Percentiles rank a stretch among this genome's conserved stretches.
phyloP scores from a whole-genome alignment of 1,140 invertebrate species.

The Halesus radiatus region DNA sequence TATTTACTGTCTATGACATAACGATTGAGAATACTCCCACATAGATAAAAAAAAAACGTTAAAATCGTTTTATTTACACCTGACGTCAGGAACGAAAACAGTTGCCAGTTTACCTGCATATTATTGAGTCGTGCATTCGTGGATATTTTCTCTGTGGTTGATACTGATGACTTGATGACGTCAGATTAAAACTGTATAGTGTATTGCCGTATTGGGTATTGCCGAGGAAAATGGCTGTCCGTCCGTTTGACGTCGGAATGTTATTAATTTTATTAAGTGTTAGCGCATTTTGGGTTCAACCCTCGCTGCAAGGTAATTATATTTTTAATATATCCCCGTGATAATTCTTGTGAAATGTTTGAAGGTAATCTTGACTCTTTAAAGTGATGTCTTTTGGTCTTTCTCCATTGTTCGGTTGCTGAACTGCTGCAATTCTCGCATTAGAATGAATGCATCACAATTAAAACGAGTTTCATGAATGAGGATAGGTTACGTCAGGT shows the following conservation, averaged over 20 bases:
- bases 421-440: neutral
- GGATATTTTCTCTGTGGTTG: neutral
- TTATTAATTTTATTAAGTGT: constrained; percentile 17
- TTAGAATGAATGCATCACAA: neutral
- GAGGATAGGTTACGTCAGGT: neutral
- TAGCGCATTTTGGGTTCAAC: neutral
- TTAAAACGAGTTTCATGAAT: neutral
- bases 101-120: too few relatives aligned
- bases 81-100: too few relatives aligned
- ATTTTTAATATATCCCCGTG: neutral
- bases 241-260: neutral
- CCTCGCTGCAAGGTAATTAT: constrained; percentile 21
- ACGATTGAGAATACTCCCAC: too few relatives aligned
- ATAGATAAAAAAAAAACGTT: too few relatives aligned
- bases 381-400: neutral
- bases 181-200: neutral
- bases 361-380: neutral
- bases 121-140: too few relatives aligned
- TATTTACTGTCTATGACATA: too few relatives aligned
- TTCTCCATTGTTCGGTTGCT: neutral
- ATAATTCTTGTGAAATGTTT: neutral
- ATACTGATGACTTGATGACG: constrained; percentile 29
- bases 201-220: neutral
- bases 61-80: too few relatives aligned
- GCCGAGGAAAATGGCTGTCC: constrained; percentile 16